Conservation (phyloP, 2,797 vertebrate species). For the Acropternis orthonyx region DNA sequence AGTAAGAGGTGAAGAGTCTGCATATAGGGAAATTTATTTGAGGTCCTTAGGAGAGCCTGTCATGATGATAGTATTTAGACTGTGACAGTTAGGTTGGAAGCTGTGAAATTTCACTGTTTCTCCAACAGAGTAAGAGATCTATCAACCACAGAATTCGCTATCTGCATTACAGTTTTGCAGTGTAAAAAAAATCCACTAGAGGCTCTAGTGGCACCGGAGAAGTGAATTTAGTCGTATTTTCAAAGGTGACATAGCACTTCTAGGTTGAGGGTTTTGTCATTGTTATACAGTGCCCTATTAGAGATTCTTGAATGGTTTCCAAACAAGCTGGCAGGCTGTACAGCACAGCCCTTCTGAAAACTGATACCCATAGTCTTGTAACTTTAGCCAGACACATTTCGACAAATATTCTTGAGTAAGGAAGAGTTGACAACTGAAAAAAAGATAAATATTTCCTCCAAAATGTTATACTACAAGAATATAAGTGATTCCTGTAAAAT, state of each 20-base stretch:
- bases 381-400: neutral
- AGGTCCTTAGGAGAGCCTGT: neutral
- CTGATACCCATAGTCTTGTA: neutral
- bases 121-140: neutral
- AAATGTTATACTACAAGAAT: neutral
- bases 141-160: neutral
- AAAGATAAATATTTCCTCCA: neutral
- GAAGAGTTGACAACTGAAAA: neutral
- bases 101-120: neutral
- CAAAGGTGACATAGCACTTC: neutral
- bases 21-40: neutral
- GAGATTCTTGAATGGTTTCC: neutral
- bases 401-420: neutral
- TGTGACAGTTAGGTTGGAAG: neutral
- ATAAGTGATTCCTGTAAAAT: neutral
- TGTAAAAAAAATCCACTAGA: neutral
- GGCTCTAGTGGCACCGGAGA: neutral
- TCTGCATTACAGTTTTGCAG: neutral
- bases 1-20: neutral
- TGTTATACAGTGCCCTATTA: neutral
- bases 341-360: neutral
- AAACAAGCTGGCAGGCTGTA: neutral
- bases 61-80: neutral
- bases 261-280: neutral
- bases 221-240: neutral